Percentiles rank a stretch among this genome's conserved stretches.
Evolutionary conservation across 1,140 invertebrate genomes (phyloP).

Genomic region (Popillia japonica): DNA sequence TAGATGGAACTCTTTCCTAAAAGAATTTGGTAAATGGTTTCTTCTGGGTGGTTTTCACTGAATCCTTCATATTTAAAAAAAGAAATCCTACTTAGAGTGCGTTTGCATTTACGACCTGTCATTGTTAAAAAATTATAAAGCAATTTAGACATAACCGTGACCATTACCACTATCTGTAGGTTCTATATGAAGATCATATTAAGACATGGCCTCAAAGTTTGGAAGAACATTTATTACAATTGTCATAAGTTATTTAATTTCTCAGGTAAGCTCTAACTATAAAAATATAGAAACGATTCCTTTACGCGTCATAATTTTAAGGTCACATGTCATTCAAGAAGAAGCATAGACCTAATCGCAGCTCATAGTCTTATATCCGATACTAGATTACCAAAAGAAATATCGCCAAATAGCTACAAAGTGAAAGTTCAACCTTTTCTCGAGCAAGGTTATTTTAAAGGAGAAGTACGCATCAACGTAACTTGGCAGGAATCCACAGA

Average conservation of each 20-base stretch:
- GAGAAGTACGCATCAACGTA: constrained; percentile 69
- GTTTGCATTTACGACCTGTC: too few species aligned
- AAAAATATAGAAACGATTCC: too few species aligned
- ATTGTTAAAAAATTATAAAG: too few species aligned
- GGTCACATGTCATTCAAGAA: constrained; percentile 43
- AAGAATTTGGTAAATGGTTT: too few species aligned
- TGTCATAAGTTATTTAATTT: constrained; percentile 22
- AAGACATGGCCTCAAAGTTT: constrained; percentile 22
- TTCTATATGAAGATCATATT: constrained; percentile 28
- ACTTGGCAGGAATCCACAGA: constrained; percentile 66
- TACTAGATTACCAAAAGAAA: constrained; percentile 64
- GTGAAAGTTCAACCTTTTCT: constrained; percentile 69
- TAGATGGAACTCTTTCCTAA: too few species aligned
- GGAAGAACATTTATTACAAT: constrained; percentile 13
- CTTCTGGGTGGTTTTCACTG: too few species aligned
- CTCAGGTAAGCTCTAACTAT: neutral
- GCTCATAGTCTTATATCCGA: constrained; percentile 67
- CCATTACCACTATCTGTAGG: neutral
- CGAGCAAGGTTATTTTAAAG: constrained; percentile 67
- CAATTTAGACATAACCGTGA: neutral
- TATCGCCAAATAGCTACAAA: constrained; percentile 69
- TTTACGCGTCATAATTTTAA: neutral
- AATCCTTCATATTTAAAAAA: too few species aligned
- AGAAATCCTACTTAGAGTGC: too few species aligned
- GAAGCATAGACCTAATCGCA: constrained; percentile 70